Conservation (phyloP, 2,888 invertebrate species). For the Eupithecia abbreviata region DNA sequence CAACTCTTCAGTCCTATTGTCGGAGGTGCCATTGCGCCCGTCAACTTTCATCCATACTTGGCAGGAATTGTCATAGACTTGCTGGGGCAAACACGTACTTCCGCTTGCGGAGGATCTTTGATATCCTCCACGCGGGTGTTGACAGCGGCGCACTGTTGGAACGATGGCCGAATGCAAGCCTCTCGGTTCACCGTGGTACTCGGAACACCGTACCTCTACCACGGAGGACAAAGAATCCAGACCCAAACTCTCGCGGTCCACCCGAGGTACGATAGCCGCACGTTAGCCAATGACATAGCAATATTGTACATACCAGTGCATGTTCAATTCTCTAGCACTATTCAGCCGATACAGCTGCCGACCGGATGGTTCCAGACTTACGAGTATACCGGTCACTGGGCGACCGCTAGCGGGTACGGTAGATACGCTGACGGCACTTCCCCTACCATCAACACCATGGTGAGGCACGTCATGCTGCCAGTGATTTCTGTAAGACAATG, state of each 20-base stretch:
- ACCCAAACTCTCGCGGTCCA: constrained; percentile 58
- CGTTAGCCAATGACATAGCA: constrained; percentile 71
- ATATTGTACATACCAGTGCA: constrained; percentile 60
- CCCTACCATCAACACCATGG: constrained; percentile 62
- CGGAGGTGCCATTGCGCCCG: constrained; percentile 63
- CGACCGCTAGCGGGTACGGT: constrained; percentile 66
- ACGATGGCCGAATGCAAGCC: constrained; percentile 64
- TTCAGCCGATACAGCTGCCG: constrained; percentile 62
- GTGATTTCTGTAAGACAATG: constrained; percentile 61
- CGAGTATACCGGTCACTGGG: constrained; percentile 57
- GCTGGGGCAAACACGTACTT: constrained; percentile 54
- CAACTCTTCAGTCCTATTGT: constrained; percentile 55
- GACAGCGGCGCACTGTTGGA: constrained; percentile 75
- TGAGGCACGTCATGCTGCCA: constrained; percentile 62
- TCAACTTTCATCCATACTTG: constrained; percentile 65
- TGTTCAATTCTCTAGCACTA: constrained; percentile 53
- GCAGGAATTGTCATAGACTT: constrained; percentile 68
- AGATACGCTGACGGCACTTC: constrained; percentile 62
- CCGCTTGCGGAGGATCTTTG: constrained; percentile 70
- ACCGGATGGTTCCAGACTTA: constrained; percentile 49
- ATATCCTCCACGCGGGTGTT: constrained; percentile 59
- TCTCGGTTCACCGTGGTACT: constrained; percentile 66
- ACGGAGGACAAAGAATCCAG: constrained; percentile 63
- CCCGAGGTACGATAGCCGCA: constrained; percentile 57
- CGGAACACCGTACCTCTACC: constrained; percentile 65